These are phyloP conservation scores for Dicrurus megarhynchus DNA, from an alignment of 2,113 vertebrate species.

Conservation along the genomic window DNA sequence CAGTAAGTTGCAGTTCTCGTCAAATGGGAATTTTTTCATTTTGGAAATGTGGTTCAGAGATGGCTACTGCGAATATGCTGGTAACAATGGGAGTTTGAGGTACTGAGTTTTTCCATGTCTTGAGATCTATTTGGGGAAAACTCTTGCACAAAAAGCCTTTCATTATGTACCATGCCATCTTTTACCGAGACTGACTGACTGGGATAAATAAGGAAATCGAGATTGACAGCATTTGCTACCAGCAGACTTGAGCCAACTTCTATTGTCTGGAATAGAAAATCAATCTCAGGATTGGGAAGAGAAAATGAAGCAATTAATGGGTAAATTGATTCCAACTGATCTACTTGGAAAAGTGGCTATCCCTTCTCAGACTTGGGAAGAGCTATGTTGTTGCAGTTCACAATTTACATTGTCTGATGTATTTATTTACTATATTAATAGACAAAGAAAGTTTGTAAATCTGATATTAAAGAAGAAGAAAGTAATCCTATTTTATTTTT, in stretches of 20 bases:
- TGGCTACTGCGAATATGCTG: background rate
- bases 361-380: background rate
- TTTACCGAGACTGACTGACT: background rate
- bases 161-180: background rate
- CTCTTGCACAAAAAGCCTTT: background rate
- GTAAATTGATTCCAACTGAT: slow-evolving; percentile 39
- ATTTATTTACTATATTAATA: background rate
- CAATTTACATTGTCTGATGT: background rate
- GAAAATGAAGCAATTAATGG: slow-evolving; percentile 44
- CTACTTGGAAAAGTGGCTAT: background rate
- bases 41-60: background rate
- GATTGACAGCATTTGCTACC: background rate
- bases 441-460: background rate
- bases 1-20: background rate
- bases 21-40: background rate
- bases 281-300: background rate
- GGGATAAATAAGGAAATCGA: background rate
- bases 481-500: background rate
- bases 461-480: background rate
- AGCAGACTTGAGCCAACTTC: background rate
- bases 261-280: slow-evolving; percentile 20
- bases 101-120: background rate
- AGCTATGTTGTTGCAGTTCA: background rate
- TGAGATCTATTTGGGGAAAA: background rate
- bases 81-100: background rate